Percentiles rank a stretch among this genome's conserved stretches.
These are phyloP conservation scores for Lophura nycthemera DNA, from an alignment of 2,113 vertebrate genomes.

Conservation along the genomic window DNA sequence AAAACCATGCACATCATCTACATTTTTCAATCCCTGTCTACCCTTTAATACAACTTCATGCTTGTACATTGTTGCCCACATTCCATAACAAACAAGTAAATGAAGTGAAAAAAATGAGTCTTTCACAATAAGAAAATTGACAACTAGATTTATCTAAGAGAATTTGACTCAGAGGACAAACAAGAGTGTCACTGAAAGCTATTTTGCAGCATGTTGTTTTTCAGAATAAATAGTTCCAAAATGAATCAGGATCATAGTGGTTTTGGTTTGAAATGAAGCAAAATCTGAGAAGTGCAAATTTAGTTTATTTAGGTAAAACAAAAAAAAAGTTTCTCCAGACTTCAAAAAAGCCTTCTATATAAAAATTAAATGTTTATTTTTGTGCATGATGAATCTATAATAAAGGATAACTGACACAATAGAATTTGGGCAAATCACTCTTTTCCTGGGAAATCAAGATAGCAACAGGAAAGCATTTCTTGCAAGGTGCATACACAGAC, in stretches of 20 bases:
- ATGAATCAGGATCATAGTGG: background rate
- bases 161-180: background rate
- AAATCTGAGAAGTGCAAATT: background rate
- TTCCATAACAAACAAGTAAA: background rate
- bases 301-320: background rate
- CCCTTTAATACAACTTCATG: background rate
- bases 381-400: background rate
- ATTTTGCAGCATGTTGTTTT: background rate
- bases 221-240: background rate
- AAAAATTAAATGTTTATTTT: background rate
- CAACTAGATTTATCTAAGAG: slow-evolving; percentile 9
- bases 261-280: background rate
- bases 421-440: background rate
- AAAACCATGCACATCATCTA: rapidly evolving
- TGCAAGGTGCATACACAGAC: background rate
- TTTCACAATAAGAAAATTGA: slow-evolving; percentile 17
- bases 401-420: background rate
- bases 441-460: slow-evolving; percentile 30
- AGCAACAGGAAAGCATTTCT: slow-evolving; percentile 17
- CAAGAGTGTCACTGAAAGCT: slow-evolving; percentile 40
- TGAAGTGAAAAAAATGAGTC: background rate
- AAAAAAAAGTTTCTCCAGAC: background rate
- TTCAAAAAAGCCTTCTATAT: background rate
- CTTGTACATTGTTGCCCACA: background rate
- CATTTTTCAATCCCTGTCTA: background rate